phyloP scores from a whole-genome alignment of 1,140 invertebrate genomes.

The Apis mellifera region Amel_HAv3.1 CM009937.2:13514501-13515000 shows the following conservation, averaged over 20 bases:
- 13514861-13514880: background rate
- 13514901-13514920: background rate
- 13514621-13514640: constrained; percentile 22
- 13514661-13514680: constrained; percentile 10
- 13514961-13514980: background rate
- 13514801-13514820: background rate
- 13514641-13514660: constrained; percentile 23
- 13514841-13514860: background rate
- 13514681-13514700: background rate
- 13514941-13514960: background rate
- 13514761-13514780: background rate
- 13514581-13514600: constrained; percentile 21
- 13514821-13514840: background rate
- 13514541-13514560: constrained; percentile 16
- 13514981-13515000: background rate
- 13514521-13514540: constrained; percentile 18
- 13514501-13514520: background rate
- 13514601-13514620: constrained; percentile 52
- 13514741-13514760: constrained; percentile 7
- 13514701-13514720: background rate
- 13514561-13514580: constrained; percentile 28
- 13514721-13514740: background rate
- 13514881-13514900: background rate
- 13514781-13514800: background rate
- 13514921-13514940: background rate